A percentile compares a stretch with the other conserved stretches of the same genome.
These are phyloP conservation scores for Halcyon badia DNA, from an alignment of 2,797 vertebrate species.

Conservation along the genomic window DNA sequence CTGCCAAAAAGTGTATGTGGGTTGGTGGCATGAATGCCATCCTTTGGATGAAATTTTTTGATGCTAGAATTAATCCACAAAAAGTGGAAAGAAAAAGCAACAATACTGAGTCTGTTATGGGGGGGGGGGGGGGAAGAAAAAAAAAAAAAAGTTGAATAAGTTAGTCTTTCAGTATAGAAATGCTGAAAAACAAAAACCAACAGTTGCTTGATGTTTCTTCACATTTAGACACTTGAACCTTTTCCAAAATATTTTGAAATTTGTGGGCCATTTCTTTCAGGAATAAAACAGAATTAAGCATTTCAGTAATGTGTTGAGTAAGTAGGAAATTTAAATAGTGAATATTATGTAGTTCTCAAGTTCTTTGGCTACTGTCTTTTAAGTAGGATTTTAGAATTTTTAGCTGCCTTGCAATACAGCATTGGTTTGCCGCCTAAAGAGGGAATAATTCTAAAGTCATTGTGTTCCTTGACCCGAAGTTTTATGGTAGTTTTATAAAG, in stretches of 20 bases:
- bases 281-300: not conserved
- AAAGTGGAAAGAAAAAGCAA: not conserved
- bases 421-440: not conserved
- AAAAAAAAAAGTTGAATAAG: not conserved
- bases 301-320: not conserved
- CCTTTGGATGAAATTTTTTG: not conserved
- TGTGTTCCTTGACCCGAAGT: not conserved
- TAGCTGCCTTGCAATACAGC: not conserved
- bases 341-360: not conserved
- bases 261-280: not conserved
- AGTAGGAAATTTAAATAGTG: not conserved
- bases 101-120: not conserved
- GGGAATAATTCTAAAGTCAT: not conserved
- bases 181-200: not conserved
- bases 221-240: not conserved
- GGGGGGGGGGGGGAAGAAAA: not conserved
- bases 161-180: not conserved
- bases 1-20: constrained; percentile 22
- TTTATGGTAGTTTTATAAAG: not conserved
- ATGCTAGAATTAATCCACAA: not conserved
- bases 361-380: not conserved
- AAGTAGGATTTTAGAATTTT: not conserved
- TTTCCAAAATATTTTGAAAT: not conserved
- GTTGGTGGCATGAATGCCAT: not conserved
- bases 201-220: not conserved